A percentile compares a stretch with the other conserved stretches of the same genome.
These are phyloP conservation scores for Tichodroma muraria DNA, from an alignment of 2,113 vertebrate species.

Conservation along the genomic window DNA sequence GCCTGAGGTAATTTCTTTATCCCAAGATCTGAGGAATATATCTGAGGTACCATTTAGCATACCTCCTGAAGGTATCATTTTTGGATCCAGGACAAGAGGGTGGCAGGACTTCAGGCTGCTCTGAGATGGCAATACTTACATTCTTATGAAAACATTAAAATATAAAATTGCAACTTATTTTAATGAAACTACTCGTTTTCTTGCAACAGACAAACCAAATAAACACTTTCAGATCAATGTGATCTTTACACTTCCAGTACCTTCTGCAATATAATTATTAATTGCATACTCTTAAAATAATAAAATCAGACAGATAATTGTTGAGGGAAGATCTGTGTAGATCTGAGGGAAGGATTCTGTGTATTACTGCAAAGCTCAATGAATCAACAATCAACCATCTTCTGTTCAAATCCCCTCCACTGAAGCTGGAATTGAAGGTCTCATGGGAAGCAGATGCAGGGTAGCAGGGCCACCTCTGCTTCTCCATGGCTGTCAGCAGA, in stretches of 20 bases:
- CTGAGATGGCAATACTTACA: not conserved
- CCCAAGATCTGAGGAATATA: not conserved
- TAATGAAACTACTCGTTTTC: not conserved
- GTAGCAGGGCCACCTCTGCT: not conserved
- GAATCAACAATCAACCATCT: not conserved
- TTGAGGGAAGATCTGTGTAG: not conserved
- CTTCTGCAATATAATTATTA: not conserved
- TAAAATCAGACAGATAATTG: not conserved
- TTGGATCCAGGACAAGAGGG: not conserved
- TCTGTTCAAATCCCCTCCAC: not conserved
- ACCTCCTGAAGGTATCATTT: not conserved
- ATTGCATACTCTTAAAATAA: not conserved
- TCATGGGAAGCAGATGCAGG: not conserved
- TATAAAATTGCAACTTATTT: not conserved
- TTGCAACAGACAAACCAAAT: not conserved
- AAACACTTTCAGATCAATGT: not conserved
- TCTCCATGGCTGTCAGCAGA: not conserved
- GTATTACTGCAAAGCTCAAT: not conserved
- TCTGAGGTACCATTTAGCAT: not conserved
- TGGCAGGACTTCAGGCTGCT: not conserved
- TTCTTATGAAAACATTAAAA: not conserved
- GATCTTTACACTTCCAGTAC: not conserved
- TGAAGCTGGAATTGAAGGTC: not conserved
- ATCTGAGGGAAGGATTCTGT: not conserved
- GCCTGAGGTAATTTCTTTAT: not conserved